Base-by-base conservation (phyloP, 1,140 invertebrate species). In the Drosophila auraria region DNA sequence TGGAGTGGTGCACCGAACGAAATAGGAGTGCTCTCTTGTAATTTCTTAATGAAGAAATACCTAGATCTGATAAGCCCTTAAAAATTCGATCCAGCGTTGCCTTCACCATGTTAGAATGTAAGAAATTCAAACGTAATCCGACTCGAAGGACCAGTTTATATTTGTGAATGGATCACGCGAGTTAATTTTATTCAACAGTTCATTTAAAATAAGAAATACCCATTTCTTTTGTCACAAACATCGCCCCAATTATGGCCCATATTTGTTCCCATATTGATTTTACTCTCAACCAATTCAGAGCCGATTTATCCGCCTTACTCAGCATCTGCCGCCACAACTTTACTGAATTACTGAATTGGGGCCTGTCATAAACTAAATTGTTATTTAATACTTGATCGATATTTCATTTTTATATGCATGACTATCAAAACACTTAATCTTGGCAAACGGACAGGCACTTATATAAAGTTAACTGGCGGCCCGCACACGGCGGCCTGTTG, bases 341-440 rank as follows among this genome's bases (percentile, higher is more conserved):
- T 33, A 20, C 20, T 75, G 83, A 82, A 82, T 76, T 71, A 73
- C 53, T 66, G 30, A 78, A 80, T 73, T 54, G 65, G 64, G 49
- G 33, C 78, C 78, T 71, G 84, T 82, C 86, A 86, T 90, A 90
- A 90, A 90, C 75, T 86, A 91, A 90, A 90, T 82, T 90, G 87
- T 90, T 90, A 90, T 90, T 86, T 90, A 90, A 90, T 90, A 90
- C 80, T 91, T 90, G 83, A 90, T 90, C 86, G 86, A 90, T 91
- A 90, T 90, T 91, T 90, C 87, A 90, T 91, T 90, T 90, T 90
- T 91, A 90, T 90, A 90, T 90, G 86, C 82, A 91, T 77, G 86
- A 87, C 86, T 90, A 90, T 90, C 86, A 71, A 74, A 86, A 78
- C 87, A 91, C 86, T 91, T 90, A 90, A 90, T 90, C 87, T 86